phyloP scores from a whole-genome alignment of 2,113 vertebrate genomes.

The Neogobius melanostomus region DNA sequence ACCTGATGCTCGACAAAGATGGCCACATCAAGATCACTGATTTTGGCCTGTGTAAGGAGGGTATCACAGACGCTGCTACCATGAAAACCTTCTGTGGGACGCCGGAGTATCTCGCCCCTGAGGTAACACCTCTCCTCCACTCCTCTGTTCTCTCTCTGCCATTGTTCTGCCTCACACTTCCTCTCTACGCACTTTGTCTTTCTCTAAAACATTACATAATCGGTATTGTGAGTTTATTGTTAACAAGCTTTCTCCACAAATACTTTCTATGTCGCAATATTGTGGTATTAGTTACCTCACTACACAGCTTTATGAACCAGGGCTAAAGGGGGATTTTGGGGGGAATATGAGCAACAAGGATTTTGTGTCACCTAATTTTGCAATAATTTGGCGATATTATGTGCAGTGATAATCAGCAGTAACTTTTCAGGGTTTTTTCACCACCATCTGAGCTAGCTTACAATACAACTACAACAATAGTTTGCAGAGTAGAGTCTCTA shows the following conservation, averaged over 20 bases:
- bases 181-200: not conserved
- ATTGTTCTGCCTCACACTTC: not conserved
- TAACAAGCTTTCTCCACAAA: not conserved
- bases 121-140: conserved; percentile 76
- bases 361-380: no score
- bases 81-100: conserved; percentile 99
- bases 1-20: conserved; percentile 98
- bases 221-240: not conserved
- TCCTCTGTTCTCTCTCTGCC: not conserved
- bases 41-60: conserved; percentile 98
- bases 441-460: no score
- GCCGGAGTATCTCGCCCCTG: conserved; percentile 94
- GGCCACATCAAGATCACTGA: conserved; percentile 99
- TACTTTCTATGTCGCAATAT: not conserved
- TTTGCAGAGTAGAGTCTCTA: not conserved
- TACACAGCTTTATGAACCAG: no score
- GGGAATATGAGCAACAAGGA: no score
- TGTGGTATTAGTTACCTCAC: no score
- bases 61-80: conserved; percentile 97
- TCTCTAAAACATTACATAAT: not conserved
- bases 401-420: no score
- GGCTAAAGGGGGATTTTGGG: no score
- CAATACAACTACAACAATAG: not conserved
- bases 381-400: no score
- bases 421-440: no score